Base-by-base conservation (phyloP, 2,113 vertebrate genomes). In the Montifringilla adamsi region DNA sequence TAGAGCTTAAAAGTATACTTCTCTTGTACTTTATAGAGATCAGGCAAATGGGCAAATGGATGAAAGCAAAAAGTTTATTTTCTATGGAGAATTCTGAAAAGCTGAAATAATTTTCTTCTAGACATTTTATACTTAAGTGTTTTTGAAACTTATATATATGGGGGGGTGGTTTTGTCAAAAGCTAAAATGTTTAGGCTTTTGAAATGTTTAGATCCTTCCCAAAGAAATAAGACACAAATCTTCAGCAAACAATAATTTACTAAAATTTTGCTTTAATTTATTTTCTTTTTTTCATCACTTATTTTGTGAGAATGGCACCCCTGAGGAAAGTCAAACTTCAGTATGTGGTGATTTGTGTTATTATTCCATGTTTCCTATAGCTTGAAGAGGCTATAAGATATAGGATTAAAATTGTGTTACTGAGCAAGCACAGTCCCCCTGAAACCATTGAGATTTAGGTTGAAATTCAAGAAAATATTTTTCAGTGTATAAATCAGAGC, bases 341-440 rank as follows among this genome's bases (percentile, higher is more conserved):
- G 30, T 44, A 56, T 52, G 21, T 87, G 22, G 17, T 68, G 41
- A n/a, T 67, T 82, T 64, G 15, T 3, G 0, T 52, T 52, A 43
- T 72, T 81, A 68, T 75, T 74, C 24, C 28, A 59, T 24, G 16
- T 67, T 67, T 79, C 20, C 39, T 44, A 60, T 37, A 75, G 30
- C 43, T 87, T 91, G 49, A 64, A 82, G 41, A 23, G 5, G 4
- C 4, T 21, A 60, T 63, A 62, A 87, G 4, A n/a, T 39, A 53
- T 1, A 59, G 15, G 24, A 60, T 89, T 91, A 81, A 66, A 82
- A 69, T 56, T 43, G 15, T 46, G 31, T 35, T 49, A 75, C 24
- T 0, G 2, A 79, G 23, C 1, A 5, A 69, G 28, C 7, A 55
- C 16, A 22, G 31, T 39, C 4, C 13, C 16, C 9, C 31, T 2